Base-by-base conservation (phyloP, 2,797 vertebrate genomes). In the Pseudopleuronectes americanus region DNA sequence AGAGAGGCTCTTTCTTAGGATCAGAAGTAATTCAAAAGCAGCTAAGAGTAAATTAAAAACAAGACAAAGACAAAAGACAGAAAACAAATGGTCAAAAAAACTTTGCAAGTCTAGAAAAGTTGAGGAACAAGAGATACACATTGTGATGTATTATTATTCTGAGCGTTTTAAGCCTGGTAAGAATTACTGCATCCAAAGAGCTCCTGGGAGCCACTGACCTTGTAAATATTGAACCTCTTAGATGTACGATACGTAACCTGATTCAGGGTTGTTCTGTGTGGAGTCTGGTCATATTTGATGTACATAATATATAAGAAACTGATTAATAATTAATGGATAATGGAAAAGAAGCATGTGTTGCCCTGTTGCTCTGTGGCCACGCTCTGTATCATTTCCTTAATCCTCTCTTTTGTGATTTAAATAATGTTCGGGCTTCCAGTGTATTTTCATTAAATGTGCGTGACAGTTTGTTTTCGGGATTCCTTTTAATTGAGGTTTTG, bases 181-280 rank as follows among this genome's bases (percentile, higher is more conserved):
- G 68, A 81, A 57, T 77, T 82, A 85, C 76, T 64, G 73, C 80
- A 79, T 90, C 77, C 68, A 67, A 66, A 47, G 59, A 79, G 63
- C 84, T 89, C 77, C 67, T 54, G 53, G 47, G 45, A 85, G 64
- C 74, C 62, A 45, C 54, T 90, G 90, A 93, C 92, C 92, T 94
- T 93, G 89, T 84, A 80, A 75, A 79, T 86, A 86, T 82, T 51
- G 78, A 89, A 66, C 65, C 56, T 79, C 51, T 74, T 70, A 54
- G 63, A 76, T 75, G 57, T 47, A 41, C 23, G 24, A 54, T 47
- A 57, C 13, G 63, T 60, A 81, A 86, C 64, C 72, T 4, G 49
- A 80, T 79, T 67, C 71, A 63, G 55, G 57, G 51, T 33, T 54
- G 77, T 72, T 81, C 67, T 45, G 49, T n/a, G 61, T 62, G 38